These are phyloP conservation scores for Priocnemis perturbator DNA, from an alignment of 2,888 invertebrate genomes.

Conservation along the genomic window DNA sequence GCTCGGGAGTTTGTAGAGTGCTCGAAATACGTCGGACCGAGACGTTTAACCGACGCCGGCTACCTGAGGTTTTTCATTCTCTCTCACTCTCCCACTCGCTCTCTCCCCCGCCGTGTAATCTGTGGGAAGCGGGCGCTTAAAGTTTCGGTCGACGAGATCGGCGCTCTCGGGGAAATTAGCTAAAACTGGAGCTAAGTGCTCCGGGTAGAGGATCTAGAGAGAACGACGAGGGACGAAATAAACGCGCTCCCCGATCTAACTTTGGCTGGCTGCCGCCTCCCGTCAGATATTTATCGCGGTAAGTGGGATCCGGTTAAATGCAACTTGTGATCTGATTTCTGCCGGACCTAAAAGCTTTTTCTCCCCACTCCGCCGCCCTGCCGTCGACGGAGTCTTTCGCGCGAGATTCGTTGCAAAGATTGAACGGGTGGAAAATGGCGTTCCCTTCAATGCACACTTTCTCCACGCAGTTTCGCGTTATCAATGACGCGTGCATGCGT, in stretches of 20 bases:
- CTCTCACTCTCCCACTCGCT: not conserved
- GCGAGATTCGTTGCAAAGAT: conserved; percentile 52
- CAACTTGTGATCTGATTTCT: conserved; percentile 69
- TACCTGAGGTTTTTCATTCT: conserved; percentile 50
- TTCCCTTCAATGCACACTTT: conserved; percentile 19
- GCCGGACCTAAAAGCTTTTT: conserved; percentile 58
- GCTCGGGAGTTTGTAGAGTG: conserved; percentile 29
- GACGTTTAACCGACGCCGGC: conserved; percentile 43
- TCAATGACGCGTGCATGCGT: conserved; percentile 15
- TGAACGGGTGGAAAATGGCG: conserved; percentile 40
- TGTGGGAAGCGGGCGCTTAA: conserved; percentile 10
- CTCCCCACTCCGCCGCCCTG: conserved; percentile 16
- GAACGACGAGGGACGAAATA: conserved; percentile 40
- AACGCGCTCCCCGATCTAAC: conserved; percentile 49
- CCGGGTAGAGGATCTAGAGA: conserved; percentile 24
- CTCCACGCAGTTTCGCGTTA: conserved; percentile 32
- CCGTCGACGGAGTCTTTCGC: not conserved
- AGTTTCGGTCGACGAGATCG: conserved; percentile 34
- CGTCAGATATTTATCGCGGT: conserved; percentile 67
- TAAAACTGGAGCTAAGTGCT: conserved; percentile 56
- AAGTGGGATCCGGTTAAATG: conserved; percentile 71
- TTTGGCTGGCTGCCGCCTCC: conserved; percentile 14
- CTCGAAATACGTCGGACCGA: conserved; percentile 32
- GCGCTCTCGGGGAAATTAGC: conserved; percentile 51
- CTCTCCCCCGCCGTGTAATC: conserved; percentile 23